Base-by-base conservation (phyloP, 2,113 vertebrate species). In the Aldabrachelys gigantea region DNA sequence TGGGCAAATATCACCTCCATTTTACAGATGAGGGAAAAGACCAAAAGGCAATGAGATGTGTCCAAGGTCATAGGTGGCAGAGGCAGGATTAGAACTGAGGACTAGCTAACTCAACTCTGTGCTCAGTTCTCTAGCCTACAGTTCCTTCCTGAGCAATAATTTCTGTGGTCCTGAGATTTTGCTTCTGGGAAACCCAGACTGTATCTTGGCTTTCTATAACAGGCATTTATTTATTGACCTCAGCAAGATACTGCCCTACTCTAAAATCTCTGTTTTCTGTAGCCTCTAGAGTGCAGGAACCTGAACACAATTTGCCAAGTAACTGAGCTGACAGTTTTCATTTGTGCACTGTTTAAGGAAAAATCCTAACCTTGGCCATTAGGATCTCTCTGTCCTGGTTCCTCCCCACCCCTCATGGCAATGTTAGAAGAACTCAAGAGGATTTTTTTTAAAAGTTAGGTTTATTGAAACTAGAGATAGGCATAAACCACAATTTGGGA, bases 111-210 rank as follows among this genome's bases (percentile, higher is more conserved):
- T 94, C 22, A 21, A 79, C 16, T 65, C 1, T 1, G 7, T 88
- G 57, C 72, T 87, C 89, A 4, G 82, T 88, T 94, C 81, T 95
- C 87, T 87, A 79, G 56, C 10, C 22, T 62, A 65, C 31, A 69
- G 6, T 8, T 35, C 11, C 29, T 62, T 62, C 29, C 62, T n/a
- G 17, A 35, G 31, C 7, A n/a, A n/a, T 85, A 88, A 5, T 88
- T 88, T 94, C 81, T 95, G 87, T 85, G 79, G 57, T 16, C 27
- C 65, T 89, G 85, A 96, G 92, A 85, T 89, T 89, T 80, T 80
- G 8, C 84, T 96, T 85, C 93, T 41, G 89, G 96, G 49, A 80
- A 89, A 24, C 83, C 89, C 53, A 89, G 88, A 22, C 22, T 92
- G 56, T 69, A 91, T 92, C 92, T 92, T 53, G 22, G 41, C 5